phyloP scores from a whole-genome alignment of 2,797 vertebrate species.

The Taenioides sp. region DNA sequence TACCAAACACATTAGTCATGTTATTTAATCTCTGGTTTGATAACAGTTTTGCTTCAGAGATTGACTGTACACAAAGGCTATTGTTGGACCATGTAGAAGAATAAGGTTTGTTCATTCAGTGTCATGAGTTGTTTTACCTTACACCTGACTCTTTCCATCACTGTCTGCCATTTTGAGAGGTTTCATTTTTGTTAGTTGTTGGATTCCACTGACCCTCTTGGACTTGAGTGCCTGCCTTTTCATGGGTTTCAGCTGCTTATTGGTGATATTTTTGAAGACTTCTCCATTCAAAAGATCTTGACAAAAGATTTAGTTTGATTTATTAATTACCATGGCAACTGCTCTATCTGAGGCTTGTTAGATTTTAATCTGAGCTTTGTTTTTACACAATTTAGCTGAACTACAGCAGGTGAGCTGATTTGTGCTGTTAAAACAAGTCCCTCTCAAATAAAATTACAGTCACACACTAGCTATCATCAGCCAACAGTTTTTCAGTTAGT shows the following conservation, averaged over 20 bases:
- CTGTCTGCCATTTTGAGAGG: constrained; percentile 46
- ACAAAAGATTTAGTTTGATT: too few species aligned
- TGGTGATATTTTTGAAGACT: neutral
- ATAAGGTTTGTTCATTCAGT: neutral
- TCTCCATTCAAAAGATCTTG: neutral
- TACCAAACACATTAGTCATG: constrained; percentile 23
- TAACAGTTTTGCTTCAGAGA: constrained; percentile 14
- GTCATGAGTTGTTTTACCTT: neutral
- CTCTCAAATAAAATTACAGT: too few species aligned
- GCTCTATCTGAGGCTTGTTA: too few species aligned
- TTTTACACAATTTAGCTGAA: too few species aligned
- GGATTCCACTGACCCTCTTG: constrained; percentile 2
- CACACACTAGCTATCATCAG: too few species aligned
- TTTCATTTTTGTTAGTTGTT: constrained; percentile 16
- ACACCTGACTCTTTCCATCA: constrained; percentile 27
- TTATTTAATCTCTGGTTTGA: constrained; percentile 15
- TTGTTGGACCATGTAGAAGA: neutral
- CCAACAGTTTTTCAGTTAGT: too few species aligned
- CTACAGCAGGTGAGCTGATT: too few species aligned
- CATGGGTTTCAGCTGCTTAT: too few species aligned
- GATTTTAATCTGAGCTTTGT: too few species aligned
- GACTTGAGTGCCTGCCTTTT: neutral
- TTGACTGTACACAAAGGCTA: neutral
- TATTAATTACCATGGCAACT: too few species aligned
- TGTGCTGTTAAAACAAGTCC: too few species aligned